A percentile compares a stretch with the other conserved stretches of the same genome.
Conservation (phyloP, 2,797 vertebrate genomes). For the Phoebastria nigripes region DNA sequence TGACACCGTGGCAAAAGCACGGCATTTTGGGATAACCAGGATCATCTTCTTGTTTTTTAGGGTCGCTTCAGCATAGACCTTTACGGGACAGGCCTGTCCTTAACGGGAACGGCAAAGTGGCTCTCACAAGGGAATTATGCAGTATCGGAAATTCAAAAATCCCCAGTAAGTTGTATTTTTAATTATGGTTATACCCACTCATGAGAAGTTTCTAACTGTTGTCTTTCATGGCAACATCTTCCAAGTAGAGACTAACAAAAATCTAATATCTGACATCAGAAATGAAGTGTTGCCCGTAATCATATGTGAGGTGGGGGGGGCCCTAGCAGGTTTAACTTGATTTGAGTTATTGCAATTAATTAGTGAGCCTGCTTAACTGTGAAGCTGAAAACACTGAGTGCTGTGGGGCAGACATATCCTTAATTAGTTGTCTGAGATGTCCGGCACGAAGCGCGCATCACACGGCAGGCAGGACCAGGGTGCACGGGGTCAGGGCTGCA, state of each 20-base stretch:
- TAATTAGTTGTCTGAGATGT: constrained; percentile 18
- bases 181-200: background rate
- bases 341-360: constrained; percentile 15
- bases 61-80: constrained; percentile 93
- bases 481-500: rapidly evolving
- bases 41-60: constrained; percentile 62
- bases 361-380: background rate
- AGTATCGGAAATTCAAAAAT: constrained; percentile 85
- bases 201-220: background rate
- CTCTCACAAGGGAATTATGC: constrained; percentile 91
- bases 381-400: background rate
- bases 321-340: background rate
- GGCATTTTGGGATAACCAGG: background rate
- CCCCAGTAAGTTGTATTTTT: constrained; percentile 78
- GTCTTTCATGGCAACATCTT: background rate
- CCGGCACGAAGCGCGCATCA: background rate
- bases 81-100: constrained; percentile 86
- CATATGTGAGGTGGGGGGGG: background rate
- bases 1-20: background rate
- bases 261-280: background rate
- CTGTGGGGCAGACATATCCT: background rate
- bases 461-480: background rate
- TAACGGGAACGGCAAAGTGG: constrained; percentile 84
- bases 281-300: background rate
- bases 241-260: background rate